Percentiles rank a stretch among this genome's conserved stretches.
Conservation (phyloP, 2,797 vertebrate species). For the Poeciliopsis presidionis region DNA sequence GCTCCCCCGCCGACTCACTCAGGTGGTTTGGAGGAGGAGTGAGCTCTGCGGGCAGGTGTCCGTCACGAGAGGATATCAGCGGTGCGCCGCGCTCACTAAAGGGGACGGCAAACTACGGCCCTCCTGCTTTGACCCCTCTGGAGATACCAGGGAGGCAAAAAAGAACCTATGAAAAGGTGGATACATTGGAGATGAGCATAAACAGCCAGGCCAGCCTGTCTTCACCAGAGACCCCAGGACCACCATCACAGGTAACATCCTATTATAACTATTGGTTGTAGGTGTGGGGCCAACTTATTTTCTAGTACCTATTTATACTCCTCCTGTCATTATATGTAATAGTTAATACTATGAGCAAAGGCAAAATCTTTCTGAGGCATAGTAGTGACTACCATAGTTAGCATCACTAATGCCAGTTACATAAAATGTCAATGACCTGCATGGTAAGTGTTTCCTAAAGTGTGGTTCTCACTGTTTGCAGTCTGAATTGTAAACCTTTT, state of each 20-base stretch:
- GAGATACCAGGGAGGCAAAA: slow-evolving; percentile 87
- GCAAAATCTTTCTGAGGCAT: neutral
- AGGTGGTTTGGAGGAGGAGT: slow-evolving; percentile 75
- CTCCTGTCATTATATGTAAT: neutral
- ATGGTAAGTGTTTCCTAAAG: neutral
- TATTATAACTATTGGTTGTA: neutral
- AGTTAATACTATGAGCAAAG: neutral
- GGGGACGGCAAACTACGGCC: slow-evolving; percentile 70
- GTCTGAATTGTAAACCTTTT: neutral
- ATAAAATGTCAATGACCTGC: neutral
- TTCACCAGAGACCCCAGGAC: slow-evolving; percentile 77
- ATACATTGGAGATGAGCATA: slow-evolving; percentile 88
- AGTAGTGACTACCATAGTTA: neutral
- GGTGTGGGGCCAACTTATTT: neutral
- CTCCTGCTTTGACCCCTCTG: slow-evolving; percentile 57
- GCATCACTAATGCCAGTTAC: neutral
- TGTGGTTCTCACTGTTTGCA: neutral
- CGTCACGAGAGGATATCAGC: slow-evolving; percentile 82
- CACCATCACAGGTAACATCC: slow-evolving; percentile 84
- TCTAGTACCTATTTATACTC: neutral
- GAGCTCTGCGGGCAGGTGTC: slow-evolving; percentile 62
- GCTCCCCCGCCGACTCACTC: slow-evolving; percentile 84
- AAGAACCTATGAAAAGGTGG: slow-evolving; percentile 91
- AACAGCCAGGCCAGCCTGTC: slow-evolving; percentile 83
- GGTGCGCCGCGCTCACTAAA: slow-evolving; percentile 76